Evolutionary conservation across 2,113 vertebrate genomes (phyloP).

Genomic region (Artemisiospiza belli): DNA sequence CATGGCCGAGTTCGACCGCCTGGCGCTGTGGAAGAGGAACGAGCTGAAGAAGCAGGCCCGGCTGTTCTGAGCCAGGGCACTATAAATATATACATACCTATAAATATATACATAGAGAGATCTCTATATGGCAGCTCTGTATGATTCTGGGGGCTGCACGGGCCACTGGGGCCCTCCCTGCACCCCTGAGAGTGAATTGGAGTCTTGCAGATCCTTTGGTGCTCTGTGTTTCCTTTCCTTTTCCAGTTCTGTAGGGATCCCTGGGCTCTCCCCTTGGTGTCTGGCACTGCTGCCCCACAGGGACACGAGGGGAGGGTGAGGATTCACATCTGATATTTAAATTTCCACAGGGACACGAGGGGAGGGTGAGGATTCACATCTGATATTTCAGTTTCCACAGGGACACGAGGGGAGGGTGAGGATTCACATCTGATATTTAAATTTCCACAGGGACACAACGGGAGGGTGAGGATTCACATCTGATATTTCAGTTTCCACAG

Average conservation of each 20-base stretch:
- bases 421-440: too few relatives aligned
- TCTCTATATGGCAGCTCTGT: constrained; percentile 72
- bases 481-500: not conserved
- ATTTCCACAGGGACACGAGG: too few relatives aligned
- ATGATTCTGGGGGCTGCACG: constrained; percentile 71
- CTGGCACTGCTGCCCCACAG: not conserved
- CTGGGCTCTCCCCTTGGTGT: not conserved
- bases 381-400: not conserved
- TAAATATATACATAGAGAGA: constrained; percentile 77
- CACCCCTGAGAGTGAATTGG: constrained; percentile 61
- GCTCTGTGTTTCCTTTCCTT: constrained; percentile 52
- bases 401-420: too few relatives aligned
- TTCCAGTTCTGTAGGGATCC: not conserved
- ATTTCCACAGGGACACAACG: not conserved
- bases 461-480: too few relatives aligned
- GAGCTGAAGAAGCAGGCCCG: constrained; percentile 98
- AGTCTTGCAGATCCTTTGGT: constrained; percentile 31
- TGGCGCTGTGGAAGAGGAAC: constrained; percentile 98
- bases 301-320: too few relatives aligned
- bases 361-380: not conserved
- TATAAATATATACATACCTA: constrained; percentile 81
- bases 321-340: too few relatives aligned
- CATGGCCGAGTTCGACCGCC: constrained; percentile 93
- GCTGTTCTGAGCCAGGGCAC: constrained; percentile 84
- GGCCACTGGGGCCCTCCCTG: constrained; percentile 42